Conservation (phyloP, 1,140 invertebrate genomes). For the Diachasmimorpha longicaudata region DNA sequence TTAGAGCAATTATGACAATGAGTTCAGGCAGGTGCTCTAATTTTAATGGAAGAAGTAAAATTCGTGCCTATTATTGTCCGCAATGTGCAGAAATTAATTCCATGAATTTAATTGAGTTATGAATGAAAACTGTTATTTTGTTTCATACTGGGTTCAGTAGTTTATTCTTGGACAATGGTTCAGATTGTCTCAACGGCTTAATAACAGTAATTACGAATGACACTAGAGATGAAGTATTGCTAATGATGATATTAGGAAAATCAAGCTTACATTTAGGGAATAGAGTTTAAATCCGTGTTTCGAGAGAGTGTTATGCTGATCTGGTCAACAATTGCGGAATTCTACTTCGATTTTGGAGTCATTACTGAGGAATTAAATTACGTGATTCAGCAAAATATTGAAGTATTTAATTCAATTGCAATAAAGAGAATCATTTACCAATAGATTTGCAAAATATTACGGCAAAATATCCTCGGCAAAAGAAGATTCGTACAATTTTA, state of each 20-base stretch:
- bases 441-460: too few species aligned
- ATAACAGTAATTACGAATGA: background rate
- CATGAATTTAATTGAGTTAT: background rate
- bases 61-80: background rate
- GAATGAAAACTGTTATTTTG: background rate
- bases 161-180: background rate
- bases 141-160: background rate
- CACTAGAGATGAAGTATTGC: background rate
- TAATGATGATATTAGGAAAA: background rate
- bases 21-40: background rate
- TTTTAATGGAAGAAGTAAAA: background rate
- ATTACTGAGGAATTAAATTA: background rate
- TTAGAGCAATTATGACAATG: background rate
- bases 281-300: background rate
- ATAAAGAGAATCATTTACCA: too few species aligned
- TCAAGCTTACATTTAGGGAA: conserved; percentile 7
- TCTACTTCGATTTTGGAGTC: background rate
- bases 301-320: background rate
- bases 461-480: too few species aligned
- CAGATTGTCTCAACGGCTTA: background rate
- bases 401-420: too few species aligned
- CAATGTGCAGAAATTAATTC: background rate
- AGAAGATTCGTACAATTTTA: too few species aligned
- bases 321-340: background rate
- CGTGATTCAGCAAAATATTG: background rate